Base-by-base conservation (phyloP, 2,797 vertebrate species). In the Lutra lutra region DNA sequence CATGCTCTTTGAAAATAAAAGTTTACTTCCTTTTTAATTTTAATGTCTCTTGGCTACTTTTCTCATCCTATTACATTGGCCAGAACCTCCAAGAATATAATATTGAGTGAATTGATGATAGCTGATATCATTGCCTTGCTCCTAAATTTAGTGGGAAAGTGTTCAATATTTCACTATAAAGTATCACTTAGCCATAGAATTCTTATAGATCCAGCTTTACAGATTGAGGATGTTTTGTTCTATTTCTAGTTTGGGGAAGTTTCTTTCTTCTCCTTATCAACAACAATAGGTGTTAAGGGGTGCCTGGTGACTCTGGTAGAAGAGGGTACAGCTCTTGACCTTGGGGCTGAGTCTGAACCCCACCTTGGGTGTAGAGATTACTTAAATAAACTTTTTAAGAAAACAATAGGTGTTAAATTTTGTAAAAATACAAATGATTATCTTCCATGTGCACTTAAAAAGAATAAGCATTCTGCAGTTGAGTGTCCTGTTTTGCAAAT, bases 1-100 rank as follows among this genome's bases (percentile, higher is more conserved):
- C 23, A 68, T 91, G 40, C 83, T 92, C 32, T 96, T 95, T 87
- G 48, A 94, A 91, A 89, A 85, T 32, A 87, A 20, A 77, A 17
- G 78, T 89, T 96, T 84, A 80, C 23, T 95, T 82, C 12, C 60
- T 11, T 94, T 87, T 72, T 5, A 5, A 70, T 89, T 51, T 86
- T 23, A 25, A 46, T 83, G 60, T 13, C 66, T 83, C 86, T 68
- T 95, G 72, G 13, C 94, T 93, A 64, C 14, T 72, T 82, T 88
- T 85, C 27, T 95, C 75, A 1, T 86, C 35, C 23, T 86, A 78
- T 8, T 43, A 62, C 78, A 35, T 75, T 73, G 29, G 38, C 75
- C 90, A 64, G 29, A 86, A 93, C 14, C 8, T 62, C 68, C 68
- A 89, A 9, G 75, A 75, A 89, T 68, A 83, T 38, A 94, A 70